Base-by-base conservation (phyloP, 2,113 vertebrate species). In the Petromus typicus region DNA sequence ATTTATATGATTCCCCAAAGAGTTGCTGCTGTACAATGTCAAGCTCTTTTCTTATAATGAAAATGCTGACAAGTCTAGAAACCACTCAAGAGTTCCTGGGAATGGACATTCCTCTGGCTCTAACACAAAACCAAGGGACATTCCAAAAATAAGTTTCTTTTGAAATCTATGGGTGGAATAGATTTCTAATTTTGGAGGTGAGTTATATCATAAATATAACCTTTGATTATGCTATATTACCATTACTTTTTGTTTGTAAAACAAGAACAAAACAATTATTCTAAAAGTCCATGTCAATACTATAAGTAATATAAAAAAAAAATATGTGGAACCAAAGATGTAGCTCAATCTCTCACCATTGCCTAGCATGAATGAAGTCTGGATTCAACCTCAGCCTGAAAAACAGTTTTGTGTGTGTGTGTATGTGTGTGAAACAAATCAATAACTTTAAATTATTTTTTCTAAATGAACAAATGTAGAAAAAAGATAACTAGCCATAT, bases 51-150 rank as follows among this genome's bases (percentile, higher is more conserved):
- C 22, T 93, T 85, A 45, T 61, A 97, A 69, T 80, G 20, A 93
- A 92, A 97, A 85, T 54, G 71, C 51, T 90, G 67, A 86, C 71
- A 95, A 89, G 71, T 76, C 14, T 37, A 80, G 32, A 94, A 93
- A 71, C 27, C 54, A 90, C 79, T 37, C 3, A 23, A 25, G 51
- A 64, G 30, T 25, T 91, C 20, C 32, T 91, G 43, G 51, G 63
- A 75, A 89, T 30, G 91, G 57, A 87, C 61, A 4, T 61, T 90
- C 43, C 40, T 76, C 16, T 71, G n/a, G 34, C 56, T 25, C 78
- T 91, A 80, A 54, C 10, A 81, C 10, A 88, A 5, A 7, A 61
- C 30, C 34, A 79, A 86, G n/a, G 25, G 86, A 86, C 66, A 69
- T n/a, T 69, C 3, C n/a, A 4, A 20, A 7, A 78, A 54, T 23